Base-by-base conservation (phyloP, 2,113 vertebrate species). In the Gobiocypris rarus region DNA sequence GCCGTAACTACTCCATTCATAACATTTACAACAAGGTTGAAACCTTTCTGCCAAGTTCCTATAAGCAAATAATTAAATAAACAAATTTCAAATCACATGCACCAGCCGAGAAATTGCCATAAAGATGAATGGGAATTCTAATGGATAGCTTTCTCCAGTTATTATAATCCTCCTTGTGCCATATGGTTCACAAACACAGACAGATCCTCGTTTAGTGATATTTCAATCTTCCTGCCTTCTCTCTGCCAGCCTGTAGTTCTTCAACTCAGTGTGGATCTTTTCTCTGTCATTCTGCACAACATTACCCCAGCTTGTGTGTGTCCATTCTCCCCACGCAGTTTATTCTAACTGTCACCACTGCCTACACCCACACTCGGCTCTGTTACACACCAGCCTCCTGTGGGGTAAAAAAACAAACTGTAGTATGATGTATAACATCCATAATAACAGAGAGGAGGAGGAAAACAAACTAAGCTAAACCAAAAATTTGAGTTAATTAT, bases 141-240 rank as follows among this genome's bases (percentile, higher is more conserved):
- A 13, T 54, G 31, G 9, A 56, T 26, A n/a, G 50, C 9, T 76
- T 76, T 54, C 74, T 75, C 28, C 15, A 31, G 43, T 26, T 50
- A 31, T 75, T 75, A 75, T 19, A 54, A 26, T 34, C 17, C 50
- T 22, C 15, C 50, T 75, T 34, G 9, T 75, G 43, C 24, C 28
- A 13, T 56, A 58, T 26, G 26, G n/a, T 8, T 11, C 65, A 45
- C 58, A 43, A 52, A 24, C 41, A 67, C 48, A 61, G 34, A 61
- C 70, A 26, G 8, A 28, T 52, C 19, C 6, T 14, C 52, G 34
- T 17, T 24, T 38, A 19, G 31, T 79, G 65, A 67, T 79, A 81
- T 75, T 67, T 86, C 84, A 84, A 56, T 58, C 41, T 59, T 56
- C 31, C 78, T 5, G 2, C 31, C n/a, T 4, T 48, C 63, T 50